These are phyloP conservation scores for Sussaba pulchella DNA, from an alignment of 2,888 invertebrate genomes.

Conservation along the genomic window DNA sequence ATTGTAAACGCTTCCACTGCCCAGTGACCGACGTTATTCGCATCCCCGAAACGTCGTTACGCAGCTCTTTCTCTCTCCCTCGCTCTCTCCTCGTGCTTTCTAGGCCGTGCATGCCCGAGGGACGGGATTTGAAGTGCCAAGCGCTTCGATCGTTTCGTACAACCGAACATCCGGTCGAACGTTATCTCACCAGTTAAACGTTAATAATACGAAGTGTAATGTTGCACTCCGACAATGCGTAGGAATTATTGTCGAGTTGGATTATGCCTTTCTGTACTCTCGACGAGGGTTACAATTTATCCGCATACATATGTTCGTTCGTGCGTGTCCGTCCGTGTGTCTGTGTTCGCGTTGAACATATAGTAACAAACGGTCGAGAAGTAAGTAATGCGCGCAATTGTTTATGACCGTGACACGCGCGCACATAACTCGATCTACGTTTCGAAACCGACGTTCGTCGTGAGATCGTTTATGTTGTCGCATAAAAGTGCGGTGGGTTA, in stretches of 20 bases:
- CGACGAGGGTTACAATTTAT: slow-evolving; percentile 37
- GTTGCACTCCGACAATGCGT: slow-evolving; percentile 76
- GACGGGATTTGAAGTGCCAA: not conserved
- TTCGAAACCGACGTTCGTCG: too few relatives aligned
- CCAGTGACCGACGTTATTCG: slow-evolving; percentile 1
- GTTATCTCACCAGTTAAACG: slow-evolving; percentile 76
- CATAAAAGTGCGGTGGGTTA: slow-evolving; percentile 77
- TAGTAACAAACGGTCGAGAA: slow-evolving; percentile 17
- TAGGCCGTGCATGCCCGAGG: too few relatives aligned
- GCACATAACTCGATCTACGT: slow-evolving; percentile 67
- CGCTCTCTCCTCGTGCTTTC: too few relatives aligned
- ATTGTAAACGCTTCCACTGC: slow-evolving; percentile 73
- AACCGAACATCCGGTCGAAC: slow-evolving; percentile 71
- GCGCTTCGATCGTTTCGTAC: slow-evolving; percentile 67
- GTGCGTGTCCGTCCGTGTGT: too few relatives aligned
- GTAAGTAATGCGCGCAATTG: slow-evolving; percentile 76
- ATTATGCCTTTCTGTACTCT: slow-evolving; percentile 32
- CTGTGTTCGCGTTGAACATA: slow-evolving; percentile 11
- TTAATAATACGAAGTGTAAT: slow-evolving; percentile 75
- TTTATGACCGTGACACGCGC: slow-evolving; percentile 76
- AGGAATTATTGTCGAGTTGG: slow-evolving; percentile 74
- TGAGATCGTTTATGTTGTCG: slow-evolving; percentile 75
- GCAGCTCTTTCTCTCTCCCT: too few relatives aligned
- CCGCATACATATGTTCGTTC: not conserved
- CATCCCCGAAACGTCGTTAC: not conserved